A percentile compares a stretch with the other conserved stretches of the same genome.
phyloP scores from a whole-genome alignment of 2,797 vertebrate species.

The Cercopithecus neglectus region DNA sequence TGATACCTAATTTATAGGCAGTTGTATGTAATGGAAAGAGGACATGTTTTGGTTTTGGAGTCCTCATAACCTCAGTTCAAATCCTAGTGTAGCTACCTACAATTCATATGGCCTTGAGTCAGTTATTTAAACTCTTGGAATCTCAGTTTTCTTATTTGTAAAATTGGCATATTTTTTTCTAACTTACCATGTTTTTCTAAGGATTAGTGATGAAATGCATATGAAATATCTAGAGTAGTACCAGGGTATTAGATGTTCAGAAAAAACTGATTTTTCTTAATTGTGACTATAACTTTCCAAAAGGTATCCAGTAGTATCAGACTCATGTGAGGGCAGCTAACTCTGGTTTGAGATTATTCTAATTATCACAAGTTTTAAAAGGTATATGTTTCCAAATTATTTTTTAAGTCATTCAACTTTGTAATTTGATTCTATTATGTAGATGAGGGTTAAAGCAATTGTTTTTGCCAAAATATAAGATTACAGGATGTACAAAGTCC shows the following conservation, averaged over 20 bases:
- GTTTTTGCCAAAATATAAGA: neutral
- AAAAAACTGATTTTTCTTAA: neutral
- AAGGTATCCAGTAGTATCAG: neutral
- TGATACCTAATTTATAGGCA: neutral
- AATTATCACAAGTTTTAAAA: neutral
- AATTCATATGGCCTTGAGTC: neutral
- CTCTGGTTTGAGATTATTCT: neutral
- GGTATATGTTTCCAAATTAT: neutral
- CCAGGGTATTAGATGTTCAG: neutral
- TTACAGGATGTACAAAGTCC: neutral
- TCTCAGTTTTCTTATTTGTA: conserved; percentile 10
- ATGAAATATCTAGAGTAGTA: neutral
- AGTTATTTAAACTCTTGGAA: neutral
- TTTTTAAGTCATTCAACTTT: neutral
- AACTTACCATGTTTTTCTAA: neutral
- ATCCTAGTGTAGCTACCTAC: neutral
- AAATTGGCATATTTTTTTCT: neutral
- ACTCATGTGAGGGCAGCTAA: neutral
- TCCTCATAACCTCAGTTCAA: neutral
- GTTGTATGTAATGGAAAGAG: neutral
- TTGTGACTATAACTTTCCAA: neutral
- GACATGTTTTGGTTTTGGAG: neutral
- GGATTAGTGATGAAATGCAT: neutral
- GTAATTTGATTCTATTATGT: neutral
- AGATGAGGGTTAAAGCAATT: neutral